phyloP scores from a whole-genome alignment of 2,113 vertebrate species.

The Pachycephala philippinensis region DNA sequence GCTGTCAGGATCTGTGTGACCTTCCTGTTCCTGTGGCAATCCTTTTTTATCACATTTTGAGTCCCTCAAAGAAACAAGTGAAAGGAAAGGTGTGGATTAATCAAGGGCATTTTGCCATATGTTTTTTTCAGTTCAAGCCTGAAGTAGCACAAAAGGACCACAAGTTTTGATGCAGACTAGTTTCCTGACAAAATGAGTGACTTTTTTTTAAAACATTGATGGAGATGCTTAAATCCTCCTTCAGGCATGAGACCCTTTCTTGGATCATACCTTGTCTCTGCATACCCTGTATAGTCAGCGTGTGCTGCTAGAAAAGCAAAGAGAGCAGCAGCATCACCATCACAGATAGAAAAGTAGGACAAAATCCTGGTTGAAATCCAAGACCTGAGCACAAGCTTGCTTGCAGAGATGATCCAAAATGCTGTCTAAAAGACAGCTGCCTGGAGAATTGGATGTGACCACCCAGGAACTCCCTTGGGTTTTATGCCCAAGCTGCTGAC shows the following conservation, averaged over 20 bases:
- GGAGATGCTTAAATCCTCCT: not conserved
- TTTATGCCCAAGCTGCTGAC: not conserved
- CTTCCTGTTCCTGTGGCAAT: not conserved
- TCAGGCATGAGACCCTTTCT: not conserved
- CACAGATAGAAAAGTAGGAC: not conserved
- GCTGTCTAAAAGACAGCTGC: not conserved
- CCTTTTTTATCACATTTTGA: not conserved
- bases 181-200: not conserved
- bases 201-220: not conserved
- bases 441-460: not conserved
- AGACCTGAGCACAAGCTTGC: not conserved
- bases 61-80: not conserved
- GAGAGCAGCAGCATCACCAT: not conserved
- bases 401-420: not conserved
- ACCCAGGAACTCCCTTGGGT: not conserved
- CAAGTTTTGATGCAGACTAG: not conserved
- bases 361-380: not conserved
- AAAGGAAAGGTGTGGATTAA: not conserved
- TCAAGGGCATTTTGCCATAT: not conserved
- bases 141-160: not conserved
- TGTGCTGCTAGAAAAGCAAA: not conserved
- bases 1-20: not conserved
- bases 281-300: not conserved
- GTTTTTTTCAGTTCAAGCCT: not conserved
- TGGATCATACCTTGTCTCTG: not conserved